Evolutionary conservation across 2,888 invertebrate species (phyloP), one percentile per base, ranked within the genome.

Genomic region (Seira musarum): DNA sequence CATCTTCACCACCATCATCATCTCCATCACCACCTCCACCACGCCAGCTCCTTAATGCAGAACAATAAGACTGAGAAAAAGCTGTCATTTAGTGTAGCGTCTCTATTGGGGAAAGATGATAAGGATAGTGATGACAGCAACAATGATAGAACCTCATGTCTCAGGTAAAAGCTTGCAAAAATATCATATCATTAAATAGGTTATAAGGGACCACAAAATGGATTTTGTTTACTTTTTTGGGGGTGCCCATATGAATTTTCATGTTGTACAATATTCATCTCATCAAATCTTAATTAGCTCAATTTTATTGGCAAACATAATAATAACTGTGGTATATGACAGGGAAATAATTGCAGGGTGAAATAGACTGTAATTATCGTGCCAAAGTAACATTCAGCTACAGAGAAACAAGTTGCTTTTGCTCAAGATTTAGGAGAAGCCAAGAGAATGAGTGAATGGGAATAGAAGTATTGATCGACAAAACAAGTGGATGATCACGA

Each of bases 11-110:
- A 82, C 65, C 80, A 80, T 19, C 82, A 83, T 71, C 84, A 85
- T 30, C 71, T 82, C 13, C 79, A 81, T 22, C 85, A 81, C 40
- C 85, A 82, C 64, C 80, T 82, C n/a, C 80, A 77, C 40, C 82
- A 84, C 75, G 83, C 85, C 70, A 83, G 78, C 82, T 82, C 82
- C 80, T 72, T 84, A 70, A 76, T 82, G 76, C 81, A 85, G 82
- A 82, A 81, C 63, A 85, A 84, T 79, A 87, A 86, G 86, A 86
- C 87, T 86, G 86, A 86, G 84, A 87, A 87, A 84, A 87, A 87
- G 84, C 84, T 87, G 78, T 87, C 87, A 70, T 87, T 87, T 82
- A 87, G 87, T 80, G 87, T 86, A 68, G 87, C 87, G 69, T 85
- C 85, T 46, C 85, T 87, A 64, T 76, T 86, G 67, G 86, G 85